Evolutionary conservation across 2,888 invertebrate genomes (phyloP).

Genomic region (Achlya flavicornis): DNA sequence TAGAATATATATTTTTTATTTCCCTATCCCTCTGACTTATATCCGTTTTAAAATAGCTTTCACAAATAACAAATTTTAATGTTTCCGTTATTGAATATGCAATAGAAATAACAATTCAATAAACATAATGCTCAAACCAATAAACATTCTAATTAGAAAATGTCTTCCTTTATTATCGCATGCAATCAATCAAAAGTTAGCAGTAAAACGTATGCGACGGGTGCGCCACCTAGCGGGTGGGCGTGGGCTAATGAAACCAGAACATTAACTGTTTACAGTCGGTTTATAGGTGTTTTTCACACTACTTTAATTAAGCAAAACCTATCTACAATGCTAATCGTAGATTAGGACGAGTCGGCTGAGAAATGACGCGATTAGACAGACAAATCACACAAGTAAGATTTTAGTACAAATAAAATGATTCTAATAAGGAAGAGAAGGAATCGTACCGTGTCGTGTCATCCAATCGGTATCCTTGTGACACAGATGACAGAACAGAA

Average conservation of each 20-base stretch:
- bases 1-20: no score
- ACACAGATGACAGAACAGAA: no score
- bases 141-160: slow-evolving; percentile 8
- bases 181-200: slow-evolving; percentile 18
- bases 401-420: no score
- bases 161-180: slow-evolving; percentile 20
- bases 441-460: no score
- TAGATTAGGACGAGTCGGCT: neutral
- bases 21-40: no score
- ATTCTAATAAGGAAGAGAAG: no score
- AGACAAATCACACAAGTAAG: no score
- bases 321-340: slow-evolving; percentile 7
- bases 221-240: slow-evolving; percentile 69
- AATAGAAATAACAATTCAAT: neutral
- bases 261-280: slow-evolving; percentile 70
- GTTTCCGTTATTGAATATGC: no score
- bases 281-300: slow-evolving; percentile 74
- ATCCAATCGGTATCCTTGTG: no score
- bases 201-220: slow-evolving; percentile 30
- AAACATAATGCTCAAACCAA: neutral
- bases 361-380: slow-evolving; percentile 5
- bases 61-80: no score
- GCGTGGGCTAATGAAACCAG: slow-evolving; percentile 65
- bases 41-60: no score
- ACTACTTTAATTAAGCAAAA: slow-evolving; percentile 74